Evolutionary conservation across 2,113 vertebrate genomes (phyloP), one percentile per base, ranked within the genome.

Genomic region (Muntiacus muntjak): DNA sequence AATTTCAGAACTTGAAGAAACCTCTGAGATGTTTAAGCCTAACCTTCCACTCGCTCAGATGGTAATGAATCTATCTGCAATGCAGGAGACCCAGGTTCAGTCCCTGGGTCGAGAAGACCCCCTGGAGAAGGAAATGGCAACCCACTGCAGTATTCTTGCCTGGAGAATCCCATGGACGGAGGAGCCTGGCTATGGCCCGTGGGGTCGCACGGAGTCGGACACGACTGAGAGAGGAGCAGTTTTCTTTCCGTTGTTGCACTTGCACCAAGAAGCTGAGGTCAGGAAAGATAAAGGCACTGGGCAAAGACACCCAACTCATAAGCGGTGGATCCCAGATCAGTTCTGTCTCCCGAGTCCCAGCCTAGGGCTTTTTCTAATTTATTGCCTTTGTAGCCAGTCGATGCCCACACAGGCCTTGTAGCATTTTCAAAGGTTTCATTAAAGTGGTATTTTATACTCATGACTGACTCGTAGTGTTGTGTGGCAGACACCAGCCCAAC

Each of bases 241-340:
- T 14, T 43, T 76, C 36, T 76, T 76, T 52, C 78, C 2, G 0
- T 1, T 45, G 19, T 52, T 40, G 28, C 7, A 33, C n/a, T 10
- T 5, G 14, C 14, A 47, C 40, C 2, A 10, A 50, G 79, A 88
- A 26, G 21, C 64, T 23, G 21, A 79, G 50, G 30, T 67, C 33
- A 36, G 17, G 57, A 57, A 81, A 30, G 30, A 54, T 25, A 43
- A 67, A 54, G 36, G 57, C 6, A 54, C 33, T 83, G 62, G 28
- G 54, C 52, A 50, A 82, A 88, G 55, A 64, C 83, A 64, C 33
- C 2, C 33, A 30, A 2, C 19, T 10, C 5, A 3, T 30, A 11
- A 33, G 28, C 5, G 25, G 9, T 25, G 23, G 16, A 9, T 19
- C 43, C n/a, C 3, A 14, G 11, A 36, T 54, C 21, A 0, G 0